Conservation (phyloP, 2,888 invertebrate genomes). For the Orchestes rusci region DNA sequence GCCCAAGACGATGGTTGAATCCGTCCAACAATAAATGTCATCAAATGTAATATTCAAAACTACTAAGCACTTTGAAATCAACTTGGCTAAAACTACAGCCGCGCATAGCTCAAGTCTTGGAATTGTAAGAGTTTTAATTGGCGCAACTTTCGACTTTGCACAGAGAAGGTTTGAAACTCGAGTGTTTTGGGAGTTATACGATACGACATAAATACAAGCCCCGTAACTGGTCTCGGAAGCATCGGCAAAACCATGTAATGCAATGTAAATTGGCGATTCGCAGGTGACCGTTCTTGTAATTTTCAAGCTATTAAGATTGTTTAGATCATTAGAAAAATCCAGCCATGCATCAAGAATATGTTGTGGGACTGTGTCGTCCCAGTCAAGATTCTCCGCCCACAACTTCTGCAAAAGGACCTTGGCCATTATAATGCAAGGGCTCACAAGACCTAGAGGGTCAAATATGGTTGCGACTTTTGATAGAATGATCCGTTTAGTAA, state of each 20-base stretch:
- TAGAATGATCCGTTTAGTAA: too few species aligned
- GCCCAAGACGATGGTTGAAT: slow-evolving; percentile 19
- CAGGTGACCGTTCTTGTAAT: not conserved
- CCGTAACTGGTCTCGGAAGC: slow-evolving; percentile 9
- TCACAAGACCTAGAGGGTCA: too few species aligned
- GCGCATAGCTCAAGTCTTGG: slow-evolving; percentile 21
- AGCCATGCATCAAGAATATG: slow-evolving; percentile 1
- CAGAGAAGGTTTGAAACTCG: slow-evolving; percentile 10
- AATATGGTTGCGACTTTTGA: too few species aligned
- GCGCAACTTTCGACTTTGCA: slow-evolving; percentile 20
- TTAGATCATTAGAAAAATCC: not conserved
- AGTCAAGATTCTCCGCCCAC: slow-evolving; percentile 1
- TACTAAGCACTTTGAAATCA: slow-evolving; percentile 7
- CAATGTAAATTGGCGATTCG: too few species aligned
- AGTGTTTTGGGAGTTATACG: slow-evolving; percentile 4
- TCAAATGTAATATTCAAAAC: slow-evolving; percentile 5
- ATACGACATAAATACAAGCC: slow-evolving; percentile 12
- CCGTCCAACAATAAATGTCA: slow-evolving; percentile 13
- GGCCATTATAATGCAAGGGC: too few species aligned
- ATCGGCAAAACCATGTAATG: too few species aligned
- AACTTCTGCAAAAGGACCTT: not conserved
- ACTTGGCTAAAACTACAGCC: slow-evolving; percentile 15
- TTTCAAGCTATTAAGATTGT: not conserved
- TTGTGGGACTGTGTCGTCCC: slow-evolving; percentile 1
- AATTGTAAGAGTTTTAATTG: slow-evolving; percentile 14